These are phyloP conservation scores for Trochalopteron elliotii DNA, from an alignment of 2,113 vertebrate genomes.

Conservation along the genomic window DNA sequence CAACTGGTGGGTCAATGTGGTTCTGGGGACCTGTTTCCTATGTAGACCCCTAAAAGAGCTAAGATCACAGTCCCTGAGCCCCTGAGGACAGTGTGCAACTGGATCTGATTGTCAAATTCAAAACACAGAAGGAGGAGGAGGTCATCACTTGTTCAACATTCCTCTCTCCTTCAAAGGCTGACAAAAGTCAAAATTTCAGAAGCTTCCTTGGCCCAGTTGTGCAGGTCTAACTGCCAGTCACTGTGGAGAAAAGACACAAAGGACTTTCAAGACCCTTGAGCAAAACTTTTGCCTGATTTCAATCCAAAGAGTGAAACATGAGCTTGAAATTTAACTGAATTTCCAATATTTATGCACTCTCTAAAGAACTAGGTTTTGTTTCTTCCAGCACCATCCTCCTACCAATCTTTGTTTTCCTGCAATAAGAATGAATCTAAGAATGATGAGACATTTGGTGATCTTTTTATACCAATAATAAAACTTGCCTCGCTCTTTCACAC, in stretches of 20 bases:
- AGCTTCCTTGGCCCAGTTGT: neutral
- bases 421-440: slow-evolving; percentile 3
- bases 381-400: rapidly evolving
- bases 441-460: neutral
- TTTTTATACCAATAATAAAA: neutral
- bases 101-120: neutral
- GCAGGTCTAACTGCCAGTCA: neutral
- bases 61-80: neutral
- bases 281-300: neutral
- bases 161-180: neutral
- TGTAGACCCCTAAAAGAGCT: neutral
- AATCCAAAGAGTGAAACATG: neutral
- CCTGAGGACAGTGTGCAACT: neutral
- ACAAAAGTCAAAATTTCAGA: neutral
- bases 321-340: neutral
- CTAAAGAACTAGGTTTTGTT: neutral
- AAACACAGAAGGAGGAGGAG: neutral
- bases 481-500: neutral
- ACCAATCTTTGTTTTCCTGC: neutral
- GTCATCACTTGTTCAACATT: neutral
- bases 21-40: neutral
- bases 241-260: neutral
- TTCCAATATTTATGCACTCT: neutral
- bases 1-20: rapidly evolving
- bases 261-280: neutral